Conservation (phyloP, 2,888 invertebrate species). For the Strigamia transsilvanica region DNA sequence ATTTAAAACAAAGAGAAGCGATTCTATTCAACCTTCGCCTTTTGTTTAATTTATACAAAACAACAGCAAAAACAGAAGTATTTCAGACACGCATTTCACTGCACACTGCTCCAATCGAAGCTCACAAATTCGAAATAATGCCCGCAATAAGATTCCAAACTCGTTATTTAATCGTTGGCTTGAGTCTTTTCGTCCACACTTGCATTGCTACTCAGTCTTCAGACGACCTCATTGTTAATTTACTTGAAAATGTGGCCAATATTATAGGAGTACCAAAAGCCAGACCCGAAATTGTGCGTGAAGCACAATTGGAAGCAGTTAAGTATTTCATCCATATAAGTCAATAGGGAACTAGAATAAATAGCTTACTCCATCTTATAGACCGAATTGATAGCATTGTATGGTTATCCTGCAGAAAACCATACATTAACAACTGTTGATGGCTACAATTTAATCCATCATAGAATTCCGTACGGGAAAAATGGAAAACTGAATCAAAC, state of each 20-base stretch:
- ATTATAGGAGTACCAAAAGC: background rate
- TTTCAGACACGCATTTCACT: too few species aligned
- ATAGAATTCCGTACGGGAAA: slow-evolving; percentile 9
- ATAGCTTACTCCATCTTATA: background rate
- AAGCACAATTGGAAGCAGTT: background rate
- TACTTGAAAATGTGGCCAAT: background rate
- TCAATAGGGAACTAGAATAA: background rate
- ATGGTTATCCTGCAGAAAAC: background rate
- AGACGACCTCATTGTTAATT: background rate
- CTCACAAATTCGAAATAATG: background rate
- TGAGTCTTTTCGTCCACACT: background rate
- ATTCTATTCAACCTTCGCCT: too few species aligned
- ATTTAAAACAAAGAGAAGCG: too few species aligned
- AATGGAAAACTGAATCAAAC: background rate
- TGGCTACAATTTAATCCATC: background rate
- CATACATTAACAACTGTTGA: background rate
- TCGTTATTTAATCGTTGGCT: background rate
- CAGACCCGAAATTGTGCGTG: background rate
- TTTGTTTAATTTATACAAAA: too few species aligned
- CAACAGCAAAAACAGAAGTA: too few species aligned
- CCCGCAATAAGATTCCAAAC: background rate
- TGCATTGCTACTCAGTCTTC: background rate
- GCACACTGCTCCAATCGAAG: too few species aligned
- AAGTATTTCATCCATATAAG: background rate
- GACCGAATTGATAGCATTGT: background rate